A percentile compares a stretch with the other conserved stretches of the same genome.
Conservation (phyloP, 2,888 invertebrate species). For the Dryadula phaetusa region DNA sequence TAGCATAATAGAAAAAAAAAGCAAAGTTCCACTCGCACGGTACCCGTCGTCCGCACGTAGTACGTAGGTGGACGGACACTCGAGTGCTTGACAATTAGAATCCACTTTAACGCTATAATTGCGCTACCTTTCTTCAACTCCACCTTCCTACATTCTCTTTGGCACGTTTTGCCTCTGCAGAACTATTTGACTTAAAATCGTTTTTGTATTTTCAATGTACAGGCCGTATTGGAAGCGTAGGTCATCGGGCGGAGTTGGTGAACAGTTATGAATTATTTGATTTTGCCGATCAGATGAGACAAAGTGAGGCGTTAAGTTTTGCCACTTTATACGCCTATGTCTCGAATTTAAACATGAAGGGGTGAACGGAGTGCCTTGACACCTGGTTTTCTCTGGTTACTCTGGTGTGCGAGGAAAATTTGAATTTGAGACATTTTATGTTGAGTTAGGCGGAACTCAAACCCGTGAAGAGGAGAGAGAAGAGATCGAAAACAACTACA, state of each 20-base stretch:
- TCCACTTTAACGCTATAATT: conserved; percentile 34
- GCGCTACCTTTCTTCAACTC: conserved; percentile 34
- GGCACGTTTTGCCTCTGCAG: conserved; percentile 14
- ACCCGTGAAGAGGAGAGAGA: too few relatives aligned
- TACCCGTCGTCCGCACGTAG: neutral
- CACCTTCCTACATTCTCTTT: conserved; percentile 17
- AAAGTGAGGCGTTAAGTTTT: too few relatives aligned
- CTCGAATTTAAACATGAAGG: too few relatives aligned
- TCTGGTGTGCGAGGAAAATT: too few relatives aligned
- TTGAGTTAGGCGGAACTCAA: too few relatives aligned
- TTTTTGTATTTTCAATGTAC: neutral
- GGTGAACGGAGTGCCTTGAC: neutral
- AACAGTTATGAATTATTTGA: too few relatives aligned
- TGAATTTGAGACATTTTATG: too few relatives aligned
- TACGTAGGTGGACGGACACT: conserved; percentile 24
- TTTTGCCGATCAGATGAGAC: too few relatives aligned
- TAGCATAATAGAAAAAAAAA: conserved; percentile 17
- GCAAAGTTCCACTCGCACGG: neutral
- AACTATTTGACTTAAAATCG: conserved; percentile 9
- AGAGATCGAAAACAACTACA: too few relatives aligned
- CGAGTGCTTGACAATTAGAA: conserved; percentile 32
- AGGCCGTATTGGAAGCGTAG: neutral
- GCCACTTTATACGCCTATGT: too few relatives aligned
- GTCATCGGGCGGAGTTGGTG: too few relatives aligned
- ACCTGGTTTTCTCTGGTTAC: neutral